Evolutionary conservation across 1,140 invertebrate species (phyloP), one percentile per base, ranked within the genome.

Genomic region (Anoplolepis gracilipes): DNA sequence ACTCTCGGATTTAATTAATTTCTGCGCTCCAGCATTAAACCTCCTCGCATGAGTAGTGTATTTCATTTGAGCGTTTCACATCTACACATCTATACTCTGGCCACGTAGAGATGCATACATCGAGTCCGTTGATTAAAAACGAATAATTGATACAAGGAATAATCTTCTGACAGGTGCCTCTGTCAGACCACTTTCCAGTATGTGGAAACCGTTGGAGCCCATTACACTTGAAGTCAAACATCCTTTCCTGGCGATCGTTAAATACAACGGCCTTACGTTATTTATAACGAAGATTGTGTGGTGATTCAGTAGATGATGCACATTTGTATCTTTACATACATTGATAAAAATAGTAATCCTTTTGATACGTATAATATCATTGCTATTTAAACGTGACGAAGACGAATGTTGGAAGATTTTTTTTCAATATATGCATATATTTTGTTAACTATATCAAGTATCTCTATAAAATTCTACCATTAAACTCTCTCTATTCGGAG

Each of bases 111-210:
- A 13, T 8, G 39, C 28, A 33, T 0, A 22, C 13, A n/a, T 16
- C n/a, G 3, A 79, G n/a, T 30, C n/a, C 7, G 0, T 6, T 13
- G 4, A 46, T 81, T 30, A 5, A 72, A n/a, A 79, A 59, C 22
- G 11, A n/a, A 39, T 59, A 81, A 81, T 42, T 81, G 78, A 81
- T 81, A 19, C 22, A 42, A 39, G 33, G 4, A 78, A 77, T 67
- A 2, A 30, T 81, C 65, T 85, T 91, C 77, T 86, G 87, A 55
- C 85, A 91, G 90, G 89, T 91, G 6, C 55, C 49, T 22, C 30
- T 84, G 70, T 91, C 82, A 85, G 77, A 88, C 90, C 90, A 79
- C 85, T 91, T 61, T 89, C 90, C 30, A 39, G 61, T 46, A 25
- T 28, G 39, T 91, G 90, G 87, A 69, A 75, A 84, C 87, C 87